phyloP scores from a whole-genome alignment of 2,797 vertebrate species.

The Vipera ursinii region DNA sequence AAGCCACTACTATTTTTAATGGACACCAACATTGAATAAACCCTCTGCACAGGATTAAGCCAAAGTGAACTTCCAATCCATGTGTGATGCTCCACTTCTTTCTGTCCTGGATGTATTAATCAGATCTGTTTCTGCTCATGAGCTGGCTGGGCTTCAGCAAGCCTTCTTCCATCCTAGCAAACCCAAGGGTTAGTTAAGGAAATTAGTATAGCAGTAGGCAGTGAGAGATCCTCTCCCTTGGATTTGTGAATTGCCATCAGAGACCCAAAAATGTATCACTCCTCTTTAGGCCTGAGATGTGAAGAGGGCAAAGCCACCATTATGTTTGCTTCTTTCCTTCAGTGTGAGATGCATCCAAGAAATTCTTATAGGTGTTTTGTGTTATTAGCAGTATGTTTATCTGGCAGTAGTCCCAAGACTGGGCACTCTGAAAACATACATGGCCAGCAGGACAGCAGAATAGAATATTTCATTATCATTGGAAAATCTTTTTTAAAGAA shows the following conservation, averaged over 20 bases:
- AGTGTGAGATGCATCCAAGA: not conserved
- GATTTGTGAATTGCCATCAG: not conserved
- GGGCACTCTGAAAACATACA: not conserved
- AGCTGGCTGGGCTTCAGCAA: not conserved
- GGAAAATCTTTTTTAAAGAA: not conserved
- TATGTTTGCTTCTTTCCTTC: not conserved
- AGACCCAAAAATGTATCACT: not conserved
- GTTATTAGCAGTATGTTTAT: not conserved
- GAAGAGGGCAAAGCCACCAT: not conserved
- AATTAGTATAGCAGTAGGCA: not conserved
- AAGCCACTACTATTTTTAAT: constrained; percentile 68
- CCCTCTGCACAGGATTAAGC: constrained; percentile 61
- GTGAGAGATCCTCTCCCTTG: not conserved
- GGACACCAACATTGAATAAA: constrained; percentile 56
- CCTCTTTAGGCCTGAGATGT: not conserved
- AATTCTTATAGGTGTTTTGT: not conserved
- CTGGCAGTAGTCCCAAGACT: not conserved
- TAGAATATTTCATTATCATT: not conserved
- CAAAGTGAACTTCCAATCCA: constrained; percentile 65
- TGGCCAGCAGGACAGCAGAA: not conserved
- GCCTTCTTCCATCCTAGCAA: not conserved
- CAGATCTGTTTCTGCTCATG: not conserved
- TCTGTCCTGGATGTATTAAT: constrained; percentile 45
- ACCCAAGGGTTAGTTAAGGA: not conserved
- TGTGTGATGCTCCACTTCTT: constrained; percentile 17